Percentiles rank a stretch among this genome's conserved stretches.
phyloP scores from a whole-genome alignment of 2,113 vertebrate genomes.

The Sturnira hondurensis region DNA sequence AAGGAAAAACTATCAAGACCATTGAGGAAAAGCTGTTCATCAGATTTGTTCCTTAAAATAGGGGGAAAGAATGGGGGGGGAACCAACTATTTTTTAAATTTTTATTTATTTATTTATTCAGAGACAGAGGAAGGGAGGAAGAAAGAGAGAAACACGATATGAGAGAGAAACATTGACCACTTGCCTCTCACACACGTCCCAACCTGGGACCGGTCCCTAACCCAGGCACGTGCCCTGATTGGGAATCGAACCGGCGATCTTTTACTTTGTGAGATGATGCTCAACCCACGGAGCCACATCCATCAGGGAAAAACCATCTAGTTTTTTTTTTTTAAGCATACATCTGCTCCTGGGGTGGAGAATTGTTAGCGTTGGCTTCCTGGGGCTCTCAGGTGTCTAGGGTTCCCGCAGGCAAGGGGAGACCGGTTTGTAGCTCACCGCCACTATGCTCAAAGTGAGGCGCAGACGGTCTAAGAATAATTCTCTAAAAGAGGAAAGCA shows the following conservation, averaged over 20 bases:
- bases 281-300: no score
- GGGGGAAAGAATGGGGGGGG: background rate
- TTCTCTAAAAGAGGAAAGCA: conserved; percentile 24
- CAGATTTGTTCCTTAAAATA: background rate
- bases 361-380: background rate
- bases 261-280: no score
- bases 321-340: background rate
- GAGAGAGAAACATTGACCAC: no score
- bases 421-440: background rate
- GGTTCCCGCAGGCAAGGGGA: background rate
- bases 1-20: background rate
- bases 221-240: no score
- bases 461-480: conserved; percentile 26
- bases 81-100: background rate
- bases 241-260: no score
- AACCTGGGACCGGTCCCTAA: no score
- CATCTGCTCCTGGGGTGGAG: rapidly evolving
- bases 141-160: no score
- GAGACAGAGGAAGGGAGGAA: no score
- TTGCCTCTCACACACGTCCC: no score
- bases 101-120: no score
- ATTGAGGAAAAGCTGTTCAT: background rate
- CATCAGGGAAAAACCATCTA: background rate
- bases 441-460: background rate
- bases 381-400: background rate